These are phyloP conservation scores for Anas georgica DNA, from an alignment of 2,797 vertebrate genomes.

Conservation along the genomic window DNA sequence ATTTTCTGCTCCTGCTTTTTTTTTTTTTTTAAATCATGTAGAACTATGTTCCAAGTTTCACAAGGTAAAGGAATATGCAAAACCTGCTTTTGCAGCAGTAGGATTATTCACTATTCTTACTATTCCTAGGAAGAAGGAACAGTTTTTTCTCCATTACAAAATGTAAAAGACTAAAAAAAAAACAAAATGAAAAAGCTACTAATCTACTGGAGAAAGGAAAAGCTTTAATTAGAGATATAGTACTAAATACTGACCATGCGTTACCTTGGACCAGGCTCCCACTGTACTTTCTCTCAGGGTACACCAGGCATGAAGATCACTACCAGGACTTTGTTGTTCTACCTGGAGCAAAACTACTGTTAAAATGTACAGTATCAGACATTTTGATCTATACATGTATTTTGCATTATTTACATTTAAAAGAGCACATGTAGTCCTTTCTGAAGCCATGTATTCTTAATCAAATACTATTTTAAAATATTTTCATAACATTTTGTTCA, in stretches of 20 bases:
- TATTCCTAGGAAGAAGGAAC: neutral
- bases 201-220: neutral
- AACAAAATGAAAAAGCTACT: neutral
- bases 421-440: neutral
- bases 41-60: neutral
- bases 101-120: neutral
- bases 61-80: neutral
- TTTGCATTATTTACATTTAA: neutral
- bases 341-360: conserved; percentile 61
- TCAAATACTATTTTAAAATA: neutral
- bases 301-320: conserved; percentile 53
- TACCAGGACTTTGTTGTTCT: conserved; percentile 66
- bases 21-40: neutral
- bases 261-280: conserved; percentile 58
- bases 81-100: neutral
- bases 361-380: neutral
- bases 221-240: neutral
- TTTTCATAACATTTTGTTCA: neutral
- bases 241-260: conserved; percentile 64
- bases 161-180: neutral
- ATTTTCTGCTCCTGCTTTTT: neutral
- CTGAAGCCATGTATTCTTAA: neutral
- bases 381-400: neutral
- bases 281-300: conserved; percentile 40
- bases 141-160: neutral